Conservation (phyloP, 2,113 vertebrate genomes). For the Rhipidura dahli region DNA sequence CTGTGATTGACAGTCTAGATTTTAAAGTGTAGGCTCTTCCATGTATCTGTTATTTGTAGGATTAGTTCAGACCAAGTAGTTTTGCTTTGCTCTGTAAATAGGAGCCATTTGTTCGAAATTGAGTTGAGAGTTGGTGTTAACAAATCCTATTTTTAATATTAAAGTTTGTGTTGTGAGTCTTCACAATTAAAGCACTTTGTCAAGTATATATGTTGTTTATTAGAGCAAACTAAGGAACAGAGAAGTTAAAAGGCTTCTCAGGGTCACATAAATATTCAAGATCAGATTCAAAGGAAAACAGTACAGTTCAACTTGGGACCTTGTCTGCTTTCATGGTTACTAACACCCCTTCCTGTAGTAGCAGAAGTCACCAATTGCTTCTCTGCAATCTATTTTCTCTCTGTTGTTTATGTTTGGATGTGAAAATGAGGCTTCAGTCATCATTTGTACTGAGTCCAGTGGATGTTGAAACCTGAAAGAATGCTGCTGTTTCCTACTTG, state of each 20-base stretch:
- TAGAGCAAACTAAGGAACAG: not conserved
- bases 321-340: not conserved
- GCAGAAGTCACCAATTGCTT: not conserved
- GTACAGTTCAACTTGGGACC: not conserved
- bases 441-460: not conserved
- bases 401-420: fast-evolving
- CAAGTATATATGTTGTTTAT: not conserved
- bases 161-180: not conserved
- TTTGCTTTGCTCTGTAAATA: not conserved
- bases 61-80: not conserved
- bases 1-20: not conserved
- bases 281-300: not conserved
- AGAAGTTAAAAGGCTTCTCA: not conserved
- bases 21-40: not conserved
- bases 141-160: not conserved
- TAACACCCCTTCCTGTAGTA: not conserved
- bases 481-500: not conserved
- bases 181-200: not conserved
- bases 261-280: not conserved
- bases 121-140: not conserved
- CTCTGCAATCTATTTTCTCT: not conserved
- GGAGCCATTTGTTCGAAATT: fast-evolving
- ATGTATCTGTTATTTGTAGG: not conserved
- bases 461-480: not conserved
- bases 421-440: not conserved